Base-by-base conservation (phyloP, 2,888 invertebrate genomes). In the Coleophora flavipennella region DNA sequence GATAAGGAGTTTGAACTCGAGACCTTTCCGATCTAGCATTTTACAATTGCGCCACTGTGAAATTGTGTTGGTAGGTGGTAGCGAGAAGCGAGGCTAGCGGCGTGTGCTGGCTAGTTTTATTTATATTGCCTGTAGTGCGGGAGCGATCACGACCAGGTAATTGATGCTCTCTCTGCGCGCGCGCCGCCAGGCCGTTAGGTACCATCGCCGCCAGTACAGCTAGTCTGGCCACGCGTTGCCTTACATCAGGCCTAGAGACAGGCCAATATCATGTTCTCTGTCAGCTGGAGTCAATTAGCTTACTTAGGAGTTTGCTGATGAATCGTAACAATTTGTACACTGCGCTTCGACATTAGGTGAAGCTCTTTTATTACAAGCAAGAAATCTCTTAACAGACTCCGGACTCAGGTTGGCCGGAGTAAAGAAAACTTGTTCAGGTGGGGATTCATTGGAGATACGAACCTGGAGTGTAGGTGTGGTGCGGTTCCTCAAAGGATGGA, bases 101-200 rank as follows among this genome's bases (percentile, higher is more conserved):
- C 35, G 33, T 33, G 44, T 40, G 38, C 33, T 43, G 36, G 40
- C 35, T 32, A 39, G 68, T 68, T 78, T 80, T 81, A 80, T 81
- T 79, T 81, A 80, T 80, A 81, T 76, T 69, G 69, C 65, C 67
- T 65, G 73, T 73, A 74, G 74, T 71, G 79, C 78, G 71, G 81
- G 73, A 78, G 83, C 81, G 77, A 69, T 80, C 83, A 81, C 83
- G 83, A 80, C 63, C 64, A 53, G 59, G 76, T 84, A 84, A 84
- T 81, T 80, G 83, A 81, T 83, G 83, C 73, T 68, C 67, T 67
- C 53, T 51, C 53, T 49, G 53, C 62, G 73, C 71, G 74, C 69
- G 75, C 67, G 73, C 70, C 64, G 57, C 54, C 46, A 40, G 54
- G 49, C 48, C 55, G 49, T 53, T 49, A 52, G 43, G 41, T 43